Percentiles rank a stretch among this genome's conserved stretches.
Conservation (phyloP, 2,113 vertebrate species). For the Pelvicachromis taeniatus region DNA sequence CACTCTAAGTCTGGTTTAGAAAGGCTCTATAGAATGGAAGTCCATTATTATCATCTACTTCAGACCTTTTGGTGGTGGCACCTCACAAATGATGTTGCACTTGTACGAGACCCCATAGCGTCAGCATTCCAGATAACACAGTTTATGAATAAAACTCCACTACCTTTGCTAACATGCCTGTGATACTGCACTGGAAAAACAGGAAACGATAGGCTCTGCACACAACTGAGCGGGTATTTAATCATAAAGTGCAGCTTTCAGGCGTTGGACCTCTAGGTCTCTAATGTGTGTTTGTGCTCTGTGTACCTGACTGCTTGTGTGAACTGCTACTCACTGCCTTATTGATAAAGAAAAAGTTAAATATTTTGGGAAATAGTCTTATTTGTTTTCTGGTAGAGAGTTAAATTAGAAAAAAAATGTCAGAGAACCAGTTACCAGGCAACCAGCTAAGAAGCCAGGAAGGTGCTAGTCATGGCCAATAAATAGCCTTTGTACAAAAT, state of each 20-base stretch:
- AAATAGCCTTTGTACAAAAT: background rate
- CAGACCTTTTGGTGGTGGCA: background rate
- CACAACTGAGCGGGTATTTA: background rate
- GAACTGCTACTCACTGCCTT: background rate
- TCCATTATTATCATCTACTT: background rate
- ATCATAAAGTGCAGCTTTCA: background rate
- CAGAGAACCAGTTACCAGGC: constrained; percentile 1
- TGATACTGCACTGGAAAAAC: background rate
- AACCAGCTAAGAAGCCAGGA: background rate
- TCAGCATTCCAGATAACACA: background rate
- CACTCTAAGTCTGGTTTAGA: background rate
- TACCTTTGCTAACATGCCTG: background rate
- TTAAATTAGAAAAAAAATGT: background rate
- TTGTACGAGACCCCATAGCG: background rate
- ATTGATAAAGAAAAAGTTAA: background rate
- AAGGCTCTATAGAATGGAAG: background rate
- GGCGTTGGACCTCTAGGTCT: background rate
- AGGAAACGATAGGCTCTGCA: background rate
- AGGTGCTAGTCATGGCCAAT: background rate
- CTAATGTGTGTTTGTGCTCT: background rate
- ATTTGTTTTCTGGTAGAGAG: background rate
- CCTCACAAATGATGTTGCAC: background rate
- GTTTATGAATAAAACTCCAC: background rate
- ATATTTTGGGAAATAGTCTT: background rate
- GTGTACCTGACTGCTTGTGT: background rate